Percentiles rank a stretch among this genome's conserved stretches.
Evolutionary conservation across 2,113 vertebrate species (phyloP).

Genomic region (Jaculus jaculus): DNA sequence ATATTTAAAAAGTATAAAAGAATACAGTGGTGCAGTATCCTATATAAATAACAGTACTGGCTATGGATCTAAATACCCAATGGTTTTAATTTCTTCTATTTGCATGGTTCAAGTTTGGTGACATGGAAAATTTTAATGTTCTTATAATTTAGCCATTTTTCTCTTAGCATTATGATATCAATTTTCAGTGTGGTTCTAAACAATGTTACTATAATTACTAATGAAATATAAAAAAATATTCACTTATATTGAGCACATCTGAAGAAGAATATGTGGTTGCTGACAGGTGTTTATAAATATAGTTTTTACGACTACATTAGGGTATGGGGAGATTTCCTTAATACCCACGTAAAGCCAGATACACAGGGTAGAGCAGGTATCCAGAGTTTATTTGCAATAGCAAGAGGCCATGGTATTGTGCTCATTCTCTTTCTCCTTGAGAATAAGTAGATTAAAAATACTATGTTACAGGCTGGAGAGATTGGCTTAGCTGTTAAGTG

Average conservation of each 20-base stretch:
- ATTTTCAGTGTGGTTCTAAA: background rate
- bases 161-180: background rate
- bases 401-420: too few species aligned
- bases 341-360: too few species aligned
- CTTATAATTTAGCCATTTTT: background rate
- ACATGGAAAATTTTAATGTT: background rate
- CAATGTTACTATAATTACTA: background rate
- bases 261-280: background rate
- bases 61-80: background rate
- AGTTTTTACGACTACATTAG: too few species aligned
- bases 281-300: background rate
- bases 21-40: background rate
- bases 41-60: background rate
- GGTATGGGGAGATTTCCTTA: too few species aligned
- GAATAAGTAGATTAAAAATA: too few species aligned
- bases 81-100: conserved; percentile 31
- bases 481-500: too few species aligned
- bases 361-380: too few species aligned
- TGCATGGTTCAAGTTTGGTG: background rate
- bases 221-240: background rate
- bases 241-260: background rate
- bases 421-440: too few species aligned
- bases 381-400: too few species aligned
- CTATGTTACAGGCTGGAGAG: too few species aligned
- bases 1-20: background rate